These are phyloP conservation scores for Salvator merianae DNA, from an alignment of 2,113 vertebrate species.

Conservation along the genomic window DNA sequence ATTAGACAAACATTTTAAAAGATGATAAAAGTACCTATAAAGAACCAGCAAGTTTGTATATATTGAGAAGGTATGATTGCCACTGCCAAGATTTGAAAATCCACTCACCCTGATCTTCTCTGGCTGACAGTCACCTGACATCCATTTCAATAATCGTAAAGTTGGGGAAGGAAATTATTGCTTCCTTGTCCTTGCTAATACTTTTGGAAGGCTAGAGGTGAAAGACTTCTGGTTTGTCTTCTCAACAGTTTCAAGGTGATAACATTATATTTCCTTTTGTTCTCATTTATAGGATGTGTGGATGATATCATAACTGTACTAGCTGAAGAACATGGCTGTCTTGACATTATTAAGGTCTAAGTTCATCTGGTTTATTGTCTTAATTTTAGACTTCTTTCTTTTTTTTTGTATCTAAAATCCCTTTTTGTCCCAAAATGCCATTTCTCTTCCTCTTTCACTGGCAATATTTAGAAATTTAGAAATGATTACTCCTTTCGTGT, in stretches of 20 bases:
- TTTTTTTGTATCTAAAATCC: background rate
- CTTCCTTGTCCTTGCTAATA: no score
- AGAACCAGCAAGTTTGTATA: no score
- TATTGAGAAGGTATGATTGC: no score
- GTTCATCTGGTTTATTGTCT: no score
- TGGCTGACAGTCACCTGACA: no score
- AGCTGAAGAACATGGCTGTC: slow-evolving; percentile 95
- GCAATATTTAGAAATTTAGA: background rate
- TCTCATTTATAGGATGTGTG: slow-evolving; percentile 83
- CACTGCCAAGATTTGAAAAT: no score
- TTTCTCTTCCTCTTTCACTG: background rate
- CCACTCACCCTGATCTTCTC: no score
- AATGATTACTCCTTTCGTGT: no score
- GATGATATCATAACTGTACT: slow-evolving; percentile 92
- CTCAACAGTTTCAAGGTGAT: background rate
- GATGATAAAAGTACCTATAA: no score
- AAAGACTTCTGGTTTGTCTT: background rate
- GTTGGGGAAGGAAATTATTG: no score
- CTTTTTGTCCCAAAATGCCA: background rate
- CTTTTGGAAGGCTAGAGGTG: no score
- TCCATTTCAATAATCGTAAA: no score
- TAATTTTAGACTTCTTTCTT: background rate
- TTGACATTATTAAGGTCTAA: slow-evolving; percentile 89
- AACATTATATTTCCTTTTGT: slow-evolving; percentile 5
- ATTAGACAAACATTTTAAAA: background rate